phyloP scores from a whole-genome alignment of 2,888 invertebrate species.

The Aspidapion aeneum region DNA sequence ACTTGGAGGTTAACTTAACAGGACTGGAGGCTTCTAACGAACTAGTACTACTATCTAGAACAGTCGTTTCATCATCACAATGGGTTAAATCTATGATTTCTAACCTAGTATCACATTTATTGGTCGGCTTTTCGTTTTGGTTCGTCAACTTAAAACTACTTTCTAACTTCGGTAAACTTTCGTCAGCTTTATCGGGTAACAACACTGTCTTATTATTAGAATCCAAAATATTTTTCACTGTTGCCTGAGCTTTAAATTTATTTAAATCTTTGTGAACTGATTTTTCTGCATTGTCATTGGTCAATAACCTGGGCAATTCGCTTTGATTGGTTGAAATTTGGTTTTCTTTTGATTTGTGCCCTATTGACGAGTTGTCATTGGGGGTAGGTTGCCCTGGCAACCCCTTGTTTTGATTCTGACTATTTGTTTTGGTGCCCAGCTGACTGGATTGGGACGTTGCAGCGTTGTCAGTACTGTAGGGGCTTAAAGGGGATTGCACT shows the following conservation, averaged over 20 bases:
- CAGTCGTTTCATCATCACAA: constrained; percentile 42
- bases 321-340: neutral
- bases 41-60: constrained; percentile 21
- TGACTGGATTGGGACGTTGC: constrained; percentile 43
- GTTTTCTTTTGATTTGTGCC: constrained; percentile 12
- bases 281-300: neutral
- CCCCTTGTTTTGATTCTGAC: neutral
- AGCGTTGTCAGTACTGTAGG: constrained; percentile 34
- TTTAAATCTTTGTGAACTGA: neutral
- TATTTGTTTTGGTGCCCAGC: constrained; percentile 15
- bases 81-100: constrained; percentile 47
- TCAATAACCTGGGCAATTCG: neutral
- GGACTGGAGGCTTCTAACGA: constrained; percentile 15
- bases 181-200: neutral
- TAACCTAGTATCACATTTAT: constrained; percentile 34
- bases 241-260: constrained; percentile 4
- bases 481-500: constrained; percentile 34
- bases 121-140: constrained; percentile 3
- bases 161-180: neutral
- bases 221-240: constrained; percentile 10
- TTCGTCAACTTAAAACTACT: neutral
- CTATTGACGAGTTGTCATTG: constrained; percentile 7
- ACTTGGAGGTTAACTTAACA: constrained; percentile 17
- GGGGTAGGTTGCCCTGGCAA: constrained; percentile 20
- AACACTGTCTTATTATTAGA: constrained; percentile 14